Percentiles rank a stretch among this genome's conserved stretches.
Evolutionary conservation across 2,888 invertebrate species (phyloP).

Genomic region (Dynastes maya): DNA sequence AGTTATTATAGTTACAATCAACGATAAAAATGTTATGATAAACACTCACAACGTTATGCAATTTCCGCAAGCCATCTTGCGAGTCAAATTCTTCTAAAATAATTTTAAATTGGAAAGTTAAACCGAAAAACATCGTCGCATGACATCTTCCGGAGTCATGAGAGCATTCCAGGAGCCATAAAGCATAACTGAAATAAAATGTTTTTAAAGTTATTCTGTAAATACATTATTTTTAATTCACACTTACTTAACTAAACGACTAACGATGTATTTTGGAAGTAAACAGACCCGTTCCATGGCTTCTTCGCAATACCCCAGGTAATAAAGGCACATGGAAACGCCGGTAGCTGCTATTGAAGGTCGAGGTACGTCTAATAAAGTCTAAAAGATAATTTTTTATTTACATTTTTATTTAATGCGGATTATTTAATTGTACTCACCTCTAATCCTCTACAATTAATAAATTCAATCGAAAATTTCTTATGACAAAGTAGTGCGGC

Average conservation of each 20-base stretch:
- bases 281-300: constrained; percentile 97
- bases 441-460: constrained; percentile 89
- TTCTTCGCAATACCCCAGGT: constrained; percentile 96
- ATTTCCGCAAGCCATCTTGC: constrained; percentile 92
- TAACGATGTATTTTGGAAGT: constrained; percentile 84
- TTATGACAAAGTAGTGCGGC: constrained; percentile 97
- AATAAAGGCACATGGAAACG: constrained; percentile 96
- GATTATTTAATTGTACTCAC: constrained; percentile 66
- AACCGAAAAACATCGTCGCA: constrained; percentile 98
- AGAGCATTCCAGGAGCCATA: constrained; percentile 97
- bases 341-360: constrained; percentile 97
- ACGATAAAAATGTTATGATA: neutral
- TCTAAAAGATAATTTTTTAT: constrained; percentile 69
- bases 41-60: constrained; percentile 90
- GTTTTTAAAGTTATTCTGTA: neutral
- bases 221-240: neutral
- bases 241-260: constrained; percentile 81
- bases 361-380: constrained; percentile 89
- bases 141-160: constrained; percentile 96
- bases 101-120: constrained; percentile 93
- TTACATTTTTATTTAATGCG: neutral
- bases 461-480: constrained; percentile 97
- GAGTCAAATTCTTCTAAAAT: constrained; percentile 96
- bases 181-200: constrained; percentile 79
- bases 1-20: neutral